A percentile compares a stretch with the other conserved stretches of the same genome.
Conservation (phyloP, 2,888 invertebrate species). For the Agrotis ipsilon region DNA sequence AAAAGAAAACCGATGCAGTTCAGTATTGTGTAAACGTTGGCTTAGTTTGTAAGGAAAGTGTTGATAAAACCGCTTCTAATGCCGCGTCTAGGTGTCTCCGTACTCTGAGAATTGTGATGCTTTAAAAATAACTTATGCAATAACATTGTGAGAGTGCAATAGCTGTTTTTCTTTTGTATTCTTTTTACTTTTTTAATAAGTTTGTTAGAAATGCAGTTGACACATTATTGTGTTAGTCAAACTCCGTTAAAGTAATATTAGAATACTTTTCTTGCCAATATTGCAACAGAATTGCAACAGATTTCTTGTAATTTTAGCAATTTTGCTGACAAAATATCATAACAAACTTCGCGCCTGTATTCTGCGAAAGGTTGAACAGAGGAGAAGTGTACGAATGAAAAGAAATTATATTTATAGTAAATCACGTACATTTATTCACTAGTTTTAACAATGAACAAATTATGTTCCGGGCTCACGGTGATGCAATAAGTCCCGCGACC, state of each 20-base stretch:
- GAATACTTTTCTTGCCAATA: neutral
- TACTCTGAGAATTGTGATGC: neutral
- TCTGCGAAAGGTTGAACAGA: neutral
- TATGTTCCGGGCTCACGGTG: too few species aligned
- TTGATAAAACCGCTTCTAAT: neutral
- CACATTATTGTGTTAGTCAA: neutral
- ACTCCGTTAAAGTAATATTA: neutral
- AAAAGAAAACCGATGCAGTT: too few species aligned
- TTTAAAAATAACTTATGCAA: slow-evolving; percentile 11
- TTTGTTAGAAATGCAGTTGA: neutral
- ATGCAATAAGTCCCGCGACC: too few species aligned
- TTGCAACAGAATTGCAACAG: neutral
- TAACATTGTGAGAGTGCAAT: slow-evolving; percentile 4
- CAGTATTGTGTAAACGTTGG: too few species aligned
- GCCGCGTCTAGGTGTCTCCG: neutral
- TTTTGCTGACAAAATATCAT: neutral
- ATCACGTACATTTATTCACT: too few species aligned
- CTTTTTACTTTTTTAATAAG: slow-evolving; percentile 28
- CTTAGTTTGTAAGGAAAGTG: too few species aligned
- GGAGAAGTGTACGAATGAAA: too few species aligned
- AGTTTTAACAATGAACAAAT: too few species aligned
- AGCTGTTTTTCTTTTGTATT: slow-evolving; percentile 9
- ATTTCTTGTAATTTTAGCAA: neutral
- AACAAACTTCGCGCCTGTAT: neutral
- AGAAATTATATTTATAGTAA: too few species aligned